A percentile compares a stretch with the other conserved stretches of the same genome.
Evolutionary conservation across 2,113 vertebrate species (phyloP).

Genomic region (rat (Rattus norvegicus)): GRCr8 NC_086031.1:47078001-47078500

Average conservation of each 20-base stretch:
- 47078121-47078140: not conserved
- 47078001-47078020: slow-evolving; percentile 64
- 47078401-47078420: not conserved
- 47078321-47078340: not conserved
- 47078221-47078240: slow-evolving; percentile 46
- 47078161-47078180: slow-evolving; percentile 25
- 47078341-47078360: not conserved
- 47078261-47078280: not conserved
- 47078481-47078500: not conserved
- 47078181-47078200: slow-evolving; percentile 73
- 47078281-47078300: not conserved
- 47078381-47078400: not conserved
- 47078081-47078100: not conserved
- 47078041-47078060: slow-evolving; percentile 95
- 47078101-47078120: not conserved
- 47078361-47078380: not conserved
- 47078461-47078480: not conserved
- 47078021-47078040: slow-evolving; percentile 93
- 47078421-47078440: not conserved
- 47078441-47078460: not conserved
- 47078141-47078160: not conserved
- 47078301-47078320: slow-evolving; percentile 12
- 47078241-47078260: slow-evolving; percentile 33
- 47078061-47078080: slow-evolving; percentile 19
- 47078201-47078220: slow-evolving; percentile 53